These are phyloP conservation scores for Linnaemya vulpina DNA, from an alignment of 2,888 invertebrate genomes.

Conservation along the genomic window DNA sequence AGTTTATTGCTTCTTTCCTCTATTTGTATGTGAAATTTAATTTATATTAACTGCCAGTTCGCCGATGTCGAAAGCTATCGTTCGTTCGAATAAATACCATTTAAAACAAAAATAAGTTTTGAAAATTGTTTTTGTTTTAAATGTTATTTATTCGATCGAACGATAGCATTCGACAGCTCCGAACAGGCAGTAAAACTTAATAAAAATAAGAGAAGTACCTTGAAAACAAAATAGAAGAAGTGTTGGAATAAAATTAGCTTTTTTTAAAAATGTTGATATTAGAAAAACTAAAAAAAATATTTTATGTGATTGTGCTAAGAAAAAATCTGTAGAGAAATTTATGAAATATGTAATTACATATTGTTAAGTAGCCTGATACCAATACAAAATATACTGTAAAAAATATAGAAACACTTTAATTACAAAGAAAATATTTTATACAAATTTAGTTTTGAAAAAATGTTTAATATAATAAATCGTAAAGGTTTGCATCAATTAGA, in stretches of 20 bases:
- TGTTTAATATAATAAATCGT: conserved; percentile 33
- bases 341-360: conserved; percentile 17
- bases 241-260: conserved; percentile 64
- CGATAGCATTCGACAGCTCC: too few species aligned
- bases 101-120: too few species aligned
- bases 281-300: conserved; percentile 25
- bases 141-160: too few species aligned
- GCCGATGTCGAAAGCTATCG: too few species aligned
- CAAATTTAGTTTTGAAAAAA: conserved; percentile 50
- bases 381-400: conserved; percentile 38
- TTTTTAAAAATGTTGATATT: conserved; percentile 30
- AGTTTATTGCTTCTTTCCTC: conserved; percentile 27
- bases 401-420: conserved; percentile 33
- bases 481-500: conserved; percentile 52
- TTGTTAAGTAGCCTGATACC: conserved; percentile 39
- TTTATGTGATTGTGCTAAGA: conserved; percentile 35
- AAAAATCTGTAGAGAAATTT: conserved; percentile 50
- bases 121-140: too few species aligned
- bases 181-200: too few species aligned
- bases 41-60: conserved; percentile 46
- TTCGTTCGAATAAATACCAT: too few species aligned
- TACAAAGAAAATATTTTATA: conserved; percentile 54
- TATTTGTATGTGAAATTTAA: conserved; percentile 15
- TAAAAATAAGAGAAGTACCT: conserved; percentile 55
- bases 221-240: conserved; percentile 46